These are phyloP conservation scores for Epirrita christyi DNA, from an alignment of 2,888 invertebrate genomes.

Conservation along the genomic window DNA sequence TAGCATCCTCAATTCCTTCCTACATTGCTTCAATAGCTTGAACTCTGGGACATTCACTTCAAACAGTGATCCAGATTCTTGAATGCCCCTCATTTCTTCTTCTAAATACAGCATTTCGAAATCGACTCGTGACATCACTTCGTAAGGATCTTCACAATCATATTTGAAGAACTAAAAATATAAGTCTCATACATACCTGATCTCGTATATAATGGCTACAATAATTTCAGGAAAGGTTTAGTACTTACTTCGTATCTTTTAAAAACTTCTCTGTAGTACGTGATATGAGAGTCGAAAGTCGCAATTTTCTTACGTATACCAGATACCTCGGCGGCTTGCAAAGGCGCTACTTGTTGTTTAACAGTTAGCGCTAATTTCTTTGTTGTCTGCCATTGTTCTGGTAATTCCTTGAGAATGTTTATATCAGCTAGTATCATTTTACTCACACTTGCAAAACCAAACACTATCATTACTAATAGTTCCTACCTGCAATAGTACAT, in stretches of 20 bases:
- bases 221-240: conserved; percentile 7
- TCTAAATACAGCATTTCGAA: conserved; percentile 92
- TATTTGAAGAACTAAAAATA: conserved; percentile 87
- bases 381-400: conserved; percentile 97
- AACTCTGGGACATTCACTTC: conserved; percentile 98
- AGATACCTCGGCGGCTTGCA: conserved; percentile 97
- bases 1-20: conserved; percentile 94
- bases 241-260: conserved; percentile 85
- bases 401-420: conserved; percentile 88
- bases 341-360: conserved; percentile 97
- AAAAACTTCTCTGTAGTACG: conserved; percentile 95
- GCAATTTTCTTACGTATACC: conserved; percentile 94
- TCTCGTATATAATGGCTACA: background rate
- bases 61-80: conserved; percentile 96
- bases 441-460: background rate
- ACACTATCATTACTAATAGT: background rate
- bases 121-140: conserved; percentile 91
- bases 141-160: conserved; percentile 89
- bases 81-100: conserved; percentile 93
- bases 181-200: background rate
- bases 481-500: conserved; percentile 91
- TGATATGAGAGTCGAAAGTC: conserved; percentile 93
- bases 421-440: background rate
- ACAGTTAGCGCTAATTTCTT: conserved; percentile 96
- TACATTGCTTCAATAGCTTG: conserved; percentile 95